Base-by-base conservation (phyloP, 2,113 vertebrate genomes). In the Rynchops niger region DNA sequence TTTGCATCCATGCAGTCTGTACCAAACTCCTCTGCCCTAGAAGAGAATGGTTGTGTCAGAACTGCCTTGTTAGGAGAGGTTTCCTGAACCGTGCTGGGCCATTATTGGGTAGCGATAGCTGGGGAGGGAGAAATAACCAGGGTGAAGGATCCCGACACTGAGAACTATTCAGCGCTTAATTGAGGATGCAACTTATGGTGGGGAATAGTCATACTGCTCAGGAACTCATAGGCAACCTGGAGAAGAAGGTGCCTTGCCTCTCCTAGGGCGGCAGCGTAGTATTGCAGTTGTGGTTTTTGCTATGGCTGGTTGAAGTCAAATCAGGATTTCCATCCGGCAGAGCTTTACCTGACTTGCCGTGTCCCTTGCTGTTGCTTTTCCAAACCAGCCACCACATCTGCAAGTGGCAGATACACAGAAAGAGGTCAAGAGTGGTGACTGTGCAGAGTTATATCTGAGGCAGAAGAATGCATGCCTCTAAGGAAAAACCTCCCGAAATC, bases 91-190 rank as follows among this genome's bases (percentile, higher is more conserved):
- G 0, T 29, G 29, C 45, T 74, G 50, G 32, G 40, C 7, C 2
- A 4, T 71, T 11, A 9, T 3, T 49, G 9, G 0, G 0, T 45
- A 47, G 32, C 3, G n/a, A 25, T 22, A 30, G 59, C 20, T 27
- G 42, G 47, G 29, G 40, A 55, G 40, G 15, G n/a, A 52, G 52
- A 32, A 50, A 5, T 23, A 36, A 18, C 12, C 42, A 42, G 43
- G 17, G 5, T n/a, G 43, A 58, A 12, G 5, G 26, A 26, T 3
- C 4, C 36, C 56, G 27, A 82, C 65, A 71, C 32, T 12, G 42
- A n/a, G 74, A 47, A 42, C 25, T 26, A 17, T 19, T 40, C 12
- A 30, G 2, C 25, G 40, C 29, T 52, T n/a, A 21, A n/a, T 5
- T 16, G 25, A 67, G 45, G 53, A 10, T n/a, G 29, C 25, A 32